Evolutionary conservation across 2,113 vertebrate genomes (phyloP).

Genomic region (Lota lota): DNA sequence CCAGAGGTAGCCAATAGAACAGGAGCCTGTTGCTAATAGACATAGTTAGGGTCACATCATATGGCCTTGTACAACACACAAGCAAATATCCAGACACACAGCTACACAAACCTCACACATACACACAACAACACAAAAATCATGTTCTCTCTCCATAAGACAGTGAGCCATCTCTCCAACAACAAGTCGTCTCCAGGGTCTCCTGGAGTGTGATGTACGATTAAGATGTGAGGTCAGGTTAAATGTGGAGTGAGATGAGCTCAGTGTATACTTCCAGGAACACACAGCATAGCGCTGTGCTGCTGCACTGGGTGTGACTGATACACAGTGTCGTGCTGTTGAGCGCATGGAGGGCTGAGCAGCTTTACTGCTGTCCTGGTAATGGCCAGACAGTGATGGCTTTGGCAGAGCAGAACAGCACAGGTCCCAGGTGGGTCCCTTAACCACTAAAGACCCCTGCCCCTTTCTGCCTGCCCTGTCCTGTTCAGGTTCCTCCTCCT

Average conservation of each 20-base stretch:
- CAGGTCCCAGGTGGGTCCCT: no score
- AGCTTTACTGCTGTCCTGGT: constrained; percentile 30
- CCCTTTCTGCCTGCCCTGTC: neutral
- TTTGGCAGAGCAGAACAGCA: constrained; percentile 46
- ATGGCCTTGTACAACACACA: constrained; percentile 56
- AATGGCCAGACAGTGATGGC: constrained; percentile 36
- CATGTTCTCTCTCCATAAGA: constrained; percentile 8
- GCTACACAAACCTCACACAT: constrained; percentile 3
- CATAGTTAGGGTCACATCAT: constrained; percentile 67
- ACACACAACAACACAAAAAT: constrained; percentile 2
- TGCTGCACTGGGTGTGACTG: neutral
- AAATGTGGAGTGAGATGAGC: neutral
- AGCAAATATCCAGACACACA: neutral
- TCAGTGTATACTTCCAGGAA: no score
- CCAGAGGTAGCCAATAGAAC: constrained; percentile 61
- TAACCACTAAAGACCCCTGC: neutral
- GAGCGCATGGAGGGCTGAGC: no score
- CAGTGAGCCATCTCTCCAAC: constrained; percentile 5
- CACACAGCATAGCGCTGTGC: no score
- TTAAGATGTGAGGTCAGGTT: neutral
- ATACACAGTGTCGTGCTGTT: neutral
- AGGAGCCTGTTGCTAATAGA: constrained; percentile 68
- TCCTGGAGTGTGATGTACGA: neutral
- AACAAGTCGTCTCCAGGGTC: no score
- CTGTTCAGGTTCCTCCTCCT: neutral